Percentiles rank a stretch among this genome's conserved stretches.
These are phyloP conservation scores for Paramuricea clavata DNA, from an alignment of 92 coral and sea anemone species.

Conservation along the genomic window DNA sequence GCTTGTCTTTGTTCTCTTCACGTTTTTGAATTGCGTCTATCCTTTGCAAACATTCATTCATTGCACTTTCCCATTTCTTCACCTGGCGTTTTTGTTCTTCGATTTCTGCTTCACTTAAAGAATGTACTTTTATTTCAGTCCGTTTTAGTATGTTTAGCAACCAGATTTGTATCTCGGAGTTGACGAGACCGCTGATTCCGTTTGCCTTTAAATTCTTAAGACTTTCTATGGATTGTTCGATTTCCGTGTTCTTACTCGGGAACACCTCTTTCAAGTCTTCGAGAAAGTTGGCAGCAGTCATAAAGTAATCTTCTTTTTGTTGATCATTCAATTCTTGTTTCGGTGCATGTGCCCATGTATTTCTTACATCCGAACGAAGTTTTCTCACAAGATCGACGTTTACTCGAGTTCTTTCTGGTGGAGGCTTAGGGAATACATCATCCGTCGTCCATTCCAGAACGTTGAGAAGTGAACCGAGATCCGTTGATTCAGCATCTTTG, in stretches of 20 bases:
- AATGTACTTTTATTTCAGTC: too few species aligned
- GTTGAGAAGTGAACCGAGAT: constrained; percentile 31
- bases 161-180: background rate
- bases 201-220: background rate
- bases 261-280: background rate
- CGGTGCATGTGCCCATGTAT: constrained; percentile 56
- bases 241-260: background rate
- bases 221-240: background rate
- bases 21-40: too few species aligned
- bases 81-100: background rate
- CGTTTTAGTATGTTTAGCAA: background rate
- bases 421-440: background rate
- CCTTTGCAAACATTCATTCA: background rate
- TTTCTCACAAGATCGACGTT: background rate
- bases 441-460: constrained; percentile 49
- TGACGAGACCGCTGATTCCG: constrained; percentile 4
- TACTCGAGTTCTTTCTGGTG: background rate
- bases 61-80: background rate
- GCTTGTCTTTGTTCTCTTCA: too few species aligned
- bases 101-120: background rate
- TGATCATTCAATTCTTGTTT: constrained; percentile 17
- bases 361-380: constrained; percentile 40
- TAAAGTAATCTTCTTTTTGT: background rate
- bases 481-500: constrained; percentile 44
- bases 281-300: background rate